Evolutionary conservation across 2,888 invertebrate genomes (phyloP).

Genomic region (Caenorhabditis wallacei): DNA sequence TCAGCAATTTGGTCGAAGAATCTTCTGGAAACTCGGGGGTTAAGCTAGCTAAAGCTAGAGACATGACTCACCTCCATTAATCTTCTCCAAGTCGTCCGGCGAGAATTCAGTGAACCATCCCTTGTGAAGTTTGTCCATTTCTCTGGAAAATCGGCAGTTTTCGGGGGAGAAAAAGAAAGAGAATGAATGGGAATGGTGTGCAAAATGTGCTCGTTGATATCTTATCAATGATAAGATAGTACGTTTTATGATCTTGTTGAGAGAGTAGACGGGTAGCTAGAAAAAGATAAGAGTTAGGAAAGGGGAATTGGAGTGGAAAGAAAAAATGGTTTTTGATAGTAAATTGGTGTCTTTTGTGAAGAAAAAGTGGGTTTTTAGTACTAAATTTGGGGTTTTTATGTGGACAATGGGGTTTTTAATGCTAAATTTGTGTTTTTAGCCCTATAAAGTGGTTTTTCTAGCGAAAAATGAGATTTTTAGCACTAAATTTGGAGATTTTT

Average conservation of each 20-base stretch:
- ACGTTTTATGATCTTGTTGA: not conserved
- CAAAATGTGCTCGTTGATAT: not conserved
- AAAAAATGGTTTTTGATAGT: no score
- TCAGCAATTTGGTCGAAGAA: conserved; percentile 72
- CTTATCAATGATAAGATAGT: conserved; percentile 4
- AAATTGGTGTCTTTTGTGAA: no score
- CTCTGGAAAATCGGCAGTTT: not conserved
- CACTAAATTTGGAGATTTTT: no score
- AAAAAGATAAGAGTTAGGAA: no score
- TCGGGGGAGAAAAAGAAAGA: not conserved
- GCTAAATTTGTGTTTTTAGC: no score
- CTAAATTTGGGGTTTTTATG: no score
- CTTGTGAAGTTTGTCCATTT: conserved; percentile 88
- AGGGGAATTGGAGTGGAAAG: not conserved
- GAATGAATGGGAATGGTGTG: not conserved
- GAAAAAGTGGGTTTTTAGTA: no score
- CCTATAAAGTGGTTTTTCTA: no score
- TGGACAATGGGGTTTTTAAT: no score
- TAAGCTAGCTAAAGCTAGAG: not conserved
- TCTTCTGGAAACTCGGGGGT: conserved; percentile 15
- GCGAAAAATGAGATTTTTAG: no score
- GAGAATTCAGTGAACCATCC: conserved; percentile 96
- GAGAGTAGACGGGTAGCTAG: not conserved
- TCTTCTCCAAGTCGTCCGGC: conserved; percentile 84
- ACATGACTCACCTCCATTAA: conserved; percentile 64